Evolutionary conservation across 37 sponge, comb jelly and placozoan species (phyloP), one percentile per base, ranked within the genome.

Genomic region (Mnemiopsis leidyi): DNA sequence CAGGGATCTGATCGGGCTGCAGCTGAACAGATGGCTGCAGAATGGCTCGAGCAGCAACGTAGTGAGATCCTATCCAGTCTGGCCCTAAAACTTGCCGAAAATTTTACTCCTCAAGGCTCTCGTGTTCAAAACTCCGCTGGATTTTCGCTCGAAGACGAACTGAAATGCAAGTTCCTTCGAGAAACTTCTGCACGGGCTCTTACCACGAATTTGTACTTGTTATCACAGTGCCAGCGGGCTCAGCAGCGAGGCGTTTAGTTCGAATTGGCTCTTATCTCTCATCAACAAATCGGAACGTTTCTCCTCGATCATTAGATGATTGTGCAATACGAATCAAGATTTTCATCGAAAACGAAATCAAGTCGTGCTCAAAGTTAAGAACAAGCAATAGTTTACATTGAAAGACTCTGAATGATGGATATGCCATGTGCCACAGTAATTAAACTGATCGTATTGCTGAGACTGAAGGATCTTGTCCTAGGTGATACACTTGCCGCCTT

Each of bases 1-100:
- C 90, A 85, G 90, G 90, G 90, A 39, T 40, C 90, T 85, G 90
- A 85, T 25, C 23, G 61, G 26, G 61, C 90, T 26, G 90, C 90
- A 38, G 90, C 90, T 38, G 90, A 85, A 26, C 90, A 85, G 35
- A 85, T 85, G 90, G 90, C 90, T 3, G 90, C 90, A 39, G 90
- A 85, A 39, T 85, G 90, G 90, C 35, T 85, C 38, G 90, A 85
- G 29, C 90, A 85, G 26, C 90, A 85, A 26, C 40, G 90, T 3
- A 85, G 90, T 39, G 90, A 85, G 7, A 85, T 85, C 21, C 90
- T 85, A 0, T 85, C 90, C 24, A 85, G 39, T 21, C 90, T 85
- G 1, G 90, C 90, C 7, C 32, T 85, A 7, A 85, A 85, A 38
- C 48, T 85, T 13, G 90, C 90, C 0, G 90, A 85, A 26, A 85